phyloP scores from a whole-genome alignment of 1,140 invertebrate species.

The Aphaenogaster ashmeadi region DNA sequence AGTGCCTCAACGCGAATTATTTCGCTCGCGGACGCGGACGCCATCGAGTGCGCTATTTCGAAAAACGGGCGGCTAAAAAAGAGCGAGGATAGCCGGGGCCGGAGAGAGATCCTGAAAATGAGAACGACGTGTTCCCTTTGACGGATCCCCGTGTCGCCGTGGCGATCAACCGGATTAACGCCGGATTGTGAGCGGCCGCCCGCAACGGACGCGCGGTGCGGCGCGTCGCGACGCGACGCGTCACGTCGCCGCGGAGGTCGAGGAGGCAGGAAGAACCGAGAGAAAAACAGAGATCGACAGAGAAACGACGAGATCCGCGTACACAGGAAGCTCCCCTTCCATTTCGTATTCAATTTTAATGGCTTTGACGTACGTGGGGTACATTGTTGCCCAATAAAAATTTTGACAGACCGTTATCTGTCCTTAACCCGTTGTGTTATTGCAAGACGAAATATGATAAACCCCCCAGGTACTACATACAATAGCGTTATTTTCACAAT shows the following conservation, averaged over 20 bases:
- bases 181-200: conserved; percentile 70
- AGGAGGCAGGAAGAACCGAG: conserved; percentile 62
- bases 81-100: neutral
- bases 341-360: conserved; percentile 40
- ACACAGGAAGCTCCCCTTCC: neutral
- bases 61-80: conserved; percentile 36
- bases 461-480: neutral
- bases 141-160: conserved; percentile 80
- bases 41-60: conserved; percentile 27
- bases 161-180: conserved; percentile 80
- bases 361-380: neutral
- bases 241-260: conserved; percentile 41
- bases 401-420: neutral
- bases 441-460: neutral
- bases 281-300: conserved; percentile 37
- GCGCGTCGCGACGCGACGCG: neutral
- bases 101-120: conserved; percentile 70
- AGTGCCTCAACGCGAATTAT: neutral
- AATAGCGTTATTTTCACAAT: neutral
- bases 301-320: conserved; percentile 40
- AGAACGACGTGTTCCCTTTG: conserved; percentile 76
- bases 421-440: neutral
- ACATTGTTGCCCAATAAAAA: neutral
- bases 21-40: neutral
- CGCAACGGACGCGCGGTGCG: conserved; percentile 60